Base-by-base conservation (phyloP, 2,797 vertebrate genomes). In the Euphonia xanthogaster region DNA sequence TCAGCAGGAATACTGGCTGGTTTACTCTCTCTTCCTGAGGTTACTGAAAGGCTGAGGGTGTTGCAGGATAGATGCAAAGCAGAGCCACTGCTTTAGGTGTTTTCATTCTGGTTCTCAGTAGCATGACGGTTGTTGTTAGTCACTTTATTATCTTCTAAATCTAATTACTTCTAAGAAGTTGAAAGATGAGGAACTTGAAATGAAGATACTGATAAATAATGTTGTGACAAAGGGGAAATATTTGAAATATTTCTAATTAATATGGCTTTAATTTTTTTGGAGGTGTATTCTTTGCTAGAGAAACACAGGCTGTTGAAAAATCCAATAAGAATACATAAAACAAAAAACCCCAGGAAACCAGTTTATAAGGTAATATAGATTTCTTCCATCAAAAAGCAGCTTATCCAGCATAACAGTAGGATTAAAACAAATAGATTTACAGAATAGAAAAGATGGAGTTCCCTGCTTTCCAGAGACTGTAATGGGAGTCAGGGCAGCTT, bases 71-170 rank as follows among this genome's bases (percentile, higher is more conserved):
- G 67, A 73, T 66, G 44, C 55, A 66, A 88, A 91, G 48, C 67
- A 73, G 27, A 66, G 40, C 9, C 17, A 5, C 33, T 58, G 35
- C 19, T 87, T 61, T 54, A 76, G 42, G 47, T 63, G 35, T 39
- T 91, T 62, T 65, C 39, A 25, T 72, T 72, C 18, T 79, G 61
- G 39, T 68, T 70, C 51, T 84, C 54, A 44, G 73, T 39, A 78
- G 44, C n/a, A 68, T 1, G 2, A n/a, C 51, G 42, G 30, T 8
- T 63, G 17, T 0, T 55, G 28, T 0, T 58, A 35, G 8, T 55
- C 5, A 13, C 11, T 47, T 66, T 33, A 33, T 48, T 57, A 45
- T 44, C 25, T 40, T 84, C 68, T 72, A 57, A 77, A 68, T 68
- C 6, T n/a, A 57, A 48, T 13, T 35, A 16, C 33, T 66, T 76